Base-by-base conservation (phyloP, 2,888 invertebrate genomes). In the Noctua fimbriata region DNA sequence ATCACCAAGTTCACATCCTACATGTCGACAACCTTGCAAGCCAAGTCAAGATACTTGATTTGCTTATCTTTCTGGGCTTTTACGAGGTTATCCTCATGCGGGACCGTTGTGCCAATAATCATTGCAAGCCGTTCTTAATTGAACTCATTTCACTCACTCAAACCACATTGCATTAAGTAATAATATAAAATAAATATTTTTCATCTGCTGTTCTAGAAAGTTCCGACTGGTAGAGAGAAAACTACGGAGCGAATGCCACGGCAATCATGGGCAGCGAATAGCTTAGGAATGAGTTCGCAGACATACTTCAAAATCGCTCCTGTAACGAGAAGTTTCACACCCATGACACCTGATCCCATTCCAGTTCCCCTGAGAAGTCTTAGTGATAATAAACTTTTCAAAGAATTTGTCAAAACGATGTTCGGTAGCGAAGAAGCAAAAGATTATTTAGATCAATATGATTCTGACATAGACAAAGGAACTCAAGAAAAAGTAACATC, bases 331-430 rank as follows among this genome's bases (percentile, higher is more conserved):
- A 0, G 0, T 60, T 6, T 12, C 1, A 3, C 9, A 52, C 1
- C 24, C 55, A 4, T 7, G 1, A 9, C 32, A 28, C 16, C 71
- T 24, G 18, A 41, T 36, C 55, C 65, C 16, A 66, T n/a, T 49
- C 0, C 52, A 1, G 91, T 91, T 5, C 69, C 81, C 16, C 73
- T 93, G 3, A 90, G 92, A 78, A 86, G 87, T 4, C 58, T 91
- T 4, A 81, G 91, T 4, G 91, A 93, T 24, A 88, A 90, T 6
- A 69, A 89, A 12, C 69, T 93, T 7, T 93, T 95, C 76, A 90
- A 92, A 79, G 92, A 94, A 52, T 94, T 94, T 78, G 76, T 94
- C 21, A 71, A 79, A 52, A 92, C 93, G 0, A 92, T 94, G 90
- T 94, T 94, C 76, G 87, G 83, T n/a, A 92, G 91, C 49, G 88